phyloP scores from a whole-genome alignment of 2,797 vertebrate species.

The Enteromius thamalakanensis region DNA sequence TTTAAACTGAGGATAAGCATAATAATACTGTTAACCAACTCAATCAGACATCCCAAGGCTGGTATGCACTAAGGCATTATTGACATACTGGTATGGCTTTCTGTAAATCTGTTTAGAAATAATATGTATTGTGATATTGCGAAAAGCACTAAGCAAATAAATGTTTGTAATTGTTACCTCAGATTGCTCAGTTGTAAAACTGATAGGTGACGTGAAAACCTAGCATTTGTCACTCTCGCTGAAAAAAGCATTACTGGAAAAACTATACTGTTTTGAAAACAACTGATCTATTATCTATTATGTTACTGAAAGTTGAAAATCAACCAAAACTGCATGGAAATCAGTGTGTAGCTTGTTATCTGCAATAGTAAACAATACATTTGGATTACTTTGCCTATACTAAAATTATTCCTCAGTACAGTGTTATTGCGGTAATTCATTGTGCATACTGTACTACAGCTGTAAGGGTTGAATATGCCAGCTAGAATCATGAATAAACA shows the following conservation, averaged over 20 bases:
- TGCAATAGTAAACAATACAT: neutral
- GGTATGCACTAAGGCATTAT: too few species aligned
- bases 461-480: neutral
- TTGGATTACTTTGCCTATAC: neutral
- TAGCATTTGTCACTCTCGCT: neutral
- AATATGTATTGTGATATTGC: neutral
- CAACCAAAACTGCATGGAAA: neutral
- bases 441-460: neutral
- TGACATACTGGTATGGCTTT: neutral
- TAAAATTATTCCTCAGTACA: neutral
- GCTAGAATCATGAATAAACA: neutral
- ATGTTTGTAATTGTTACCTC: neutral
- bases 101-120: neutral
- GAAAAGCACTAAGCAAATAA: neutral
- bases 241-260: neutral
- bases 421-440: neutral
- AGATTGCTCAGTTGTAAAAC: neutral
- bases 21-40: neutral
- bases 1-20: neutral
- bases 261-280: neutral
- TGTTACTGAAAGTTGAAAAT: neutral
- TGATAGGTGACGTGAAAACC: neutral
- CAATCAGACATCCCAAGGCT: too few species aligned
- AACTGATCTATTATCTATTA: neutral
- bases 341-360: neutral